Base-by-base conservation (phyloP, 2,113 vertebrate species). In the Cairina moschata region DNA sequence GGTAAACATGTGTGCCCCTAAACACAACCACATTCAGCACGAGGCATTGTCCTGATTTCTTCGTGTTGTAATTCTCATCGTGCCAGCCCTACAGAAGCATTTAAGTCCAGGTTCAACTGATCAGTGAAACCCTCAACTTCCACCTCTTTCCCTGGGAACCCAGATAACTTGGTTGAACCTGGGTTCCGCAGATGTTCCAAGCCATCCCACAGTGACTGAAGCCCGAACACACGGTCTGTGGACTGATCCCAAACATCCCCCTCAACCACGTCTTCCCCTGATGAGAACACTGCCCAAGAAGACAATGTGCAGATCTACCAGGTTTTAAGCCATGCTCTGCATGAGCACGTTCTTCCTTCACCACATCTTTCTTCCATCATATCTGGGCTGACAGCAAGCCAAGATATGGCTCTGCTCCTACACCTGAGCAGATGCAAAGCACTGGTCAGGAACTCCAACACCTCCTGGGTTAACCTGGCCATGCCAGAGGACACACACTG, bases 1-100 rank as follows among this genome's bases (percentile, higher is more conserved):
- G 12, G 67, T 54, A 65, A 76, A 40, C 23, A 62, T 0, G 0
- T 0, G 1, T 34, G 59, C 15, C 8, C 54, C 54, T 67, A 31
- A 83, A 55, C 5, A 66, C 20, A 93, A 31, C 13, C 40, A 67
- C 1, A 1, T 42, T 50, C 28, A 46, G 83, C 77, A 66, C 3
- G 52, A 81, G 20, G 15, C 38, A 71, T 4, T 56, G 20, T 56
- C 50, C 80, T 75, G 5, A 60, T 68, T 40, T 50, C 18, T 72
- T 26, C 16, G 26, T 9, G 12, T 8, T 46, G 46, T 20, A 72
- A 11, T 56, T 88, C 40, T 73, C 36, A 48, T 6, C 40, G 22
- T 32, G 29, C 32, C 32, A 50, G 46, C 11, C 21, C 52, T 86
- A 34, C 32, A 28, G 60, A 75, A 84, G 8, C 17, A 52, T 26